These are phyloP conservation scores for Eurytoma adleriae DNA, from an alignment of 2,888 invertebrate species.

Conservation along the genomic window DNA sequence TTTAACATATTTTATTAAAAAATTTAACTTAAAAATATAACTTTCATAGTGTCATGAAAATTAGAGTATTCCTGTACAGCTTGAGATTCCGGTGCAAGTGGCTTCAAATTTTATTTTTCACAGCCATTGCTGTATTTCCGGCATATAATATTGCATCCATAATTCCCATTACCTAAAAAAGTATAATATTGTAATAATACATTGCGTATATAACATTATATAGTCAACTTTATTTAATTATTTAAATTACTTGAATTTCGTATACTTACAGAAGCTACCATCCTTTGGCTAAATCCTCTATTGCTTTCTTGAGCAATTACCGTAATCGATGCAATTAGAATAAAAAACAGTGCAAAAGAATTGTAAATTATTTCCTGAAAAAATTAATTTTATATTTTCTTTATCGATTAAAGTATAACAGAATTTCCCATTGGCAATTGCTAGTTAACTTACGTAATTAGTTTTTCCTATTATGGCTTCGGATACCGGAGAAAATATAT, in stretches of 20 bases:
- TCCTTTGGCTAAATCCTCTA: slow-evolving; percentile 8
- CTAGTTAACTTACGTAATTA: slow-evolving; percentile 48
- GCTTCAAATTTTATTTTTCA: slow-evolving; percentile 38
- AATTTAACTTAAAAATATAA: too few relatives aligned
- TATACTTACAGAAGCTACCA: slow-evolving; percentile 47
- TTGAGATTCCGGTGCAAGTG: neutral
- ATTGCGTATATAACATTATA: neutral
- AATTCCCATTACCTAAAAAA: slow-evolving; percentile 49
- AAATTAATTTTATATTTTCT: too few relatives aligned
- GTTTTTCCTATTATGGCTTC: slow-evolving; percentile 56
- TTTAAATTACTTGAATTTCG: neutral
- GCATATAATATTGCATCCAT: slow-evolving; percentile 50
- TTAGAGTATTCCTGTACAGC: too few relatives aligned
- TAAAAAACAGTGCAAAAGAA: slow-evolving; percentile 29
- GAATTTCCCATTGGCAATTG: too few relatives aligned
- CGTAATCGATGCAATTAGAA: slow-evolving; percentile 43
- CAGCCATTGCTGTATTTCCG: slow-evolving; percentile 43
- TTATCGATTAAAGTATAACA: too few relatives aligned
- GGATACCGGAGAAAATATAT: slow-evolving; percentile 54
- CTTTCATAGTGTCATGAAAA: too few relatives aligned
- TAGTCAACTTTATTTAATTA: neutral
- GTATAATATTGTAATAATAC: slow-evolving; percentile 7
- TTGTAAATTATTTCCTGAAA: slow-evolving; percentile 56
- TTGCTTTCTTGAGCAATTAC: slow-evolving; percentile 37
- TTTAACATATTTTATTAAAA: too few relatives aligned